phyloP scores from a whole-genome alignment of 1,140 invertebrate species.

The Pseudomyrmex flavicornis region DNA sequence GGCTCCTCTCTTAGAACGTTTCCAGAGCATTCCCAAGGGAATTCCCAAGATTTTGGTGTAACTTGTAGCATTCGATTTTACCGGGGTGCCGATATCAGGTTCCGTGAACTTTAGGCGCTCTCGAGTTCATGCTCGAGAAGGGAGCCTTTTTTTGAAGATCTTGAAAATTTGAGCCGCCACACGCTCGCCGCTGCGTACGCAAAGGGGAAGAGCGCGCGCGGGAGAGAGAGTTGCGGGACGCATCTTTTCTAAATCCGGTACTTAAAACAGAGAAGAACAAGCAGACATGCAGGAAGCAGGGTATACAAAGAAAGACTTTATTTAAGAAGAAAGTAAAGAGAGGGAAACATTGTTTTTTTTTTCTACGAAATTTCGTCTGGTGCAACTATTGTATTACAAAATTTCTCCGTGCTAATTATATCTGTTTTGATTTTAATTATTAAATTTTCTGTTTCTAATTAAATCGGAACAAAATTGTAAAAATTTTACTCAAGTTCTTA shows the following conservation, averaged over 20 bases:
- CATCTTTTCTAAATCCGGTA: constrained; percentile 32
- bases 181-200: not conserved
- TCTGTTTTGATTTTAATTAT: too few species aligned
- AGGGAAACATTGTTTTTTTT: not conserved
- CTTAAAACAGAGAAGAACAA: constrained; percentile 39
- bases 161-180: constrained; percentile 47
- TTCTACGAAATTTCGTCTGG: not conserved
- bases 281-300: not conserved
- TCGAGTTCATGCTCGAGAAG: constrained; percentile 8
- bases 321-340: constrained; percentile 9
- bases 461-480: too few species aligned
- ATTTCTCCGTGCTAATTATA: not conserved
- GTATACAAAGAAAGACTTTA: constrained; percentile 46
- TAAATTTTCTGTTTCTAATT: too few species aligned
- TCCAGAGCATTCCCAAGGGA: constrained; percentile 53
- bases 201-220: constrained; percentile 2
- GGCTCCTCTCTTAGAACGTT: constrained; percentile 48
- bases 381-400: not conserved
- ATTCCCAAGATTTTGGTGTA: constrained; percentile 63
- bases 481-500: too few species aligned
- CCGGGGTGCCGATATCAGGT: not conserved
- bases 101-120: constrained; percentile 1
- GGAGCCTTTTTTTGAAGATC: constrained; percentile 25
- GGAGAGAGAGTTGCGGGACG: not conserved
- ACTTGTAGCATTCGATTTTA: constrained; percentile 42